Evolutionary conservation across 2,888 invertebrate species (phyloP).

Genomic region (Hirtodrosophila alboralis): DNA sequence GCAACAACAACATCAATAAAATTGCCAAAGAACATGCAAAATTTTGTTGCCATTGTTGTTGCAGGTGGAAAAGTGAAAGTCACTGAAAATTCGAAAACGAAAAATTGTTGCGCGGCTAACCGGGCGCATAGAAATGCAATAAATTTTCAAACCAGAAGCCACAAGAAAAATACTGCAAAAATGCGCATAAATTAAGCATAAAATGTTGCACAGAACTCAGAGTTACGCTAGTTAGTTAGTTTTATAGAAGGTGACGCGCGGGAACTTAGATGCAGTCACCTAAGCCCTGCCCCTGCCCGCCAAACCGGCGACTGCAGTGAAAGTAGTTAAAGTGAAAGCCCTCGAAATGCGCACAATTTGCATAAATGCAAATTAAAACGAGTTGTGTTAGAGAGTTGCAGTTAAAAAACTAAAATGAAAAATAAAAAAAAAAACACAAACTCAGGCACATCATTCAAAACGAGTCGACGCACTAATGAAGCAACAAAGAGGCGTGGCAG

Average conservation of each 20-base stretch:
- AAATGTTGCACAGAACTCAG: conserved; percentile 35
- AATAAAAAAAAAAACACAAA: no score
- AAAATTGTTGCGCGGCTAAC: conserved; percentile 33
- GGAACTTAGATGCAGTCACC: conserved; percentile 37
- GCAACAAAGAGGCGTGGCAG: conserved; percentile 57
- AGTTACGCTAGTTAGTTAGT: conserved; percentile 57
- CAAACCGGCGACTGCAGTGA: conserved; percentile 42
- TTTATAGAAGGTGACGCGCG: conserved; percentile 21
- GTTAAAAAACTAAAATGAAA: no score
- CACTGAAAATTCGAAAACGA: conserved; percentile 54
- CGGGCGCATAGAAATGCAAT: conserved; percentile 27
- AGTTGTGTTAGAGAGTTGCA: conserved; percentile 24
- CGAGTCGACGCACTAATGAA: conserved; percentile 59
- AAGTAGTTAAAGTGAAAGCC: conserved; percentile 64
- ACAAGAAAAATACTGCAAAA: conserved; percentile 49
- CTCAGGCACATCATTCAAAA: conserved; percentile 52
- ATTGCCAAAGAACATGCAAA: conserved; percentile 30
- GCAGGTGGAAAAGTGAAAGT: conserved; percentile 64
- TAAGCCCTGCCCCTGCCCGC: conserved; percentile 22
- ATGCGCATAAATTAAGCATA: conserved; percentile 66
- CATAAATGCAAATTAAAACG: conserved; percentile 63
- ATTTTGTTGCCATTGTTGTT: conserved; percentile 15
- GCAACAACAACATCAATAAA: conserved; percentile 25
- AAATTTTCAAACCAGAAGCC: conserved; percentile 43
- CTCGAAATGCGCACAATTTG: conserved; percentile 57